Percentiles rank a stretch among this genome's conserved stretches.
Conservation (phyloP, 2,888 invertebrate species). For the Eulithis prunata region DNA sequence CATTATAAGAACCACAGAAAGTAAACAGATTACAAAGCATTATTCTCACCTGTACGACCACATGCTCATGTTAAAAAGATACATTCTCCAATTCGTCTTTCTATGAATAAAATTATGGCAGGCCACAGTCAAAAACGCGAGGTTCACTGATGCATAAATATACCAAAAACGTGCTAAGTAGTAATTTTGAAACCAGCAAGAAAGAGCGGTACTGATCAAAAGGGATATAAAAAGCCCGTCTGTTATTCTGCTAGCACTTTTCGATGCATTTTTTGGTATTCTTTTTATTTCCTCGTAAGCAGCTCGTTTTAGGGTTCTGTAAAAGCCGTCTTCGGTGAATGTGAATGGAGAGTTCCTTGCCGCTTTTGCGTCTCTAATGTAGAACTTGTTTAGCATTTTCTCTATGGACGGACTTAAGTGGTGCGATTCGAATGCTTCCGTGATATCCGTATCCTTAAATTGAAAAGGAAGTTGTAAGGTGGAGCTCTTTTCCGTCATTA, state of each 20-base stretch:
- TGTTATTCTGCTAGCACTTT: constrained; percentile 57
- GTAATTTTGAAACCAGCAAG: constrained; percentile 59
- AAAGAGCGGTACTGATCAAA: constrained; percentile 59
- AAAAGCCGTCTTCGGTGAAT: constrained; percentile 90
- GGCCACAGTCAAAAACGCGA: constrained; percentile 85
- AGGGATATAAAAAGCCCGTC: constrained; percentile 68
- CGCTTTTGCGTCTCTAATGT: constrained; percentile 85
- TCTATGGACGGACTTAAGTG: constrained; percentile 86
- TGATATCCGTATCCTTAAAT: constrained; percentile 85
- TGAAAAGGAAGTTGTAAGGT: constrained; percentile 15
- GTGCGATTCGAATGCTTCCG: constrained; percentile 91
- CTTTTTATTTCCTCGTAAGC: constrained; percentile 82
- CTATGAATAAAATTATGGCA: constrained; percentile 93
- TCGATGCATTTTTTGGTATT: constrained; percentile 60
- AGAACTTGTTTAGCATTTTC: constrained; percentile 60
- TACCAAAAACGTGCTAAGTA: constrained; percentile 57
- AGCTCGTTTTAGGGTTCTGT: constrained; percentile 86
- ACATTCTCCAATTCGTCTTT: constrained; percentile 91
- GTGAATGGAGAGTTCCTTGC: constrained; percentile 89
- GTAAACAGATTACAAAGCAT: not conserved
- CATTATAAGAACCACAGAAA: no score
- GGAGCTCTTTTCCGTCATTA: not conserved
- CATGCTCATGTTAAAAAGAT: constrained; percentile 88
- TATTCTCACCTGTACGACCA: constrained; percentile 85
- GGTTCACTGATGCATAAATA: constrained; percentile 69